phyloP scores from a whole-genome alignment of 2,888 invertebrate species.

The Trichopria drosophilae region DNA sequence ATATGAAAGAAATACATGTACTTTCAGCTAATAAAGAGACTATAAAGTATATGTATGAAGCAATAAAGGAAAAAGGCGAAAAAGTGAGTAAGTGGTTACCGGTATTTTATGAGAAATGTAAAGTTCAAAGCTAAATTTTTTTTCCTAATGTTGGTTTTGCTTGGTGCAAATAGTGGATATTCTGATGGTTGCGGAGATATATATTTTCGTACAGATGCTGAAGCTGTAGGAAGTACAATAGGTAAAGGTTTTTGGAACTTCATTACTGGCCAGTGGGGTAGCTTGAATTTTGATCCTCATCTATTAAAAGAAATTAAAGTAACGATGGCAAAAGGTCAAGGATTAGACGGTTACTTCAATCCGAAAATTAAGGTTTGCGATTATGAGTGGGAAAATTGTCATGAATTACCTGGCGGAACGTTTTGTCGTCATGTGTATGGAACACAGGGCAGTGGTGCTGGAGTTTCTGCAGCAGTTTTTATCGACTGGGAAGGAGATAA shows the following conservation, averaged over 20 bases:
- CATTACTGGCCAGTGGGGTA: too few relatives aligned
- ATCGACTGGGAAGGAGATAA: slow-evolving; percentile 19
- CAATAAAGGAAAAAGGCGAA: slow-evolving; percentile 21
- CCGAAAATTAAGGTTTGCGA: slow-evolving; percentile 17
- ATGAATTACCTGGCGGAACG: slow-evolving; percentile 14
- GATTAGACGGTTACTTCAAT: slow-evolving; percentile 13
- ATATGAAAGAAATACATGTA: slow-evolving; percentile 20
- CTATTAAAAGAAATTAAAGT: slow-evolving; percentile 15
- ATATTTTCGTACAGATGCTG: too few relatives aligned
- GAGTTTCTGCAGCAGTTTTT: slow-evolving; percentile 14
- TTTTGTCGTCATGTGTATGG: slow-evolving; percentile 11
- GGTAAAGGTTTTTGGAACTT: too few relatives aligned
- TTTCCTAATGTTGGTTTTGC: slow-evolving; percentile 9
- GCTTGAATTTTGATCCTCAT: too few relatives aligned
- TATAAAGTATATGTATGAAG: slow-evolving; percentile 18
- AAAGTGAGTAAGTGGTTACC: slow-evolving; percentile 20
- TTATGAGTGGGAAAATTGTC: slow-evolving; percentile 11
- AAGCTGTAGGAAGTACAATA: too few relatives aligned
- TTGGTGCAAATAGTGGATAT: slow-evolving; percentile 12
- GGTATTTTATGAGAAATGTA: slow-evolving; percentile 20
- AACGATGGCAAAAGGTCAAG: slow-evolving; percentile 13
- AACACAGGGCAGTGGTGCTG: slow-evolving; percentile 14
- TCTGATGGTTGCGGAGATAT: too few relatives aligned
- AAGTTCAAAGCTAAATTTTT: slow-evolving; percentile 15
- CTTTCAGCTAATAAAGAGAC: slow-evolving; percentile 20